Evolutionary conservation across 2,888 invertebrate genomes (phyloP), one percentile per base, ranked within the genome.

Genomic region (Chrysolina haemoptera): DNA sequence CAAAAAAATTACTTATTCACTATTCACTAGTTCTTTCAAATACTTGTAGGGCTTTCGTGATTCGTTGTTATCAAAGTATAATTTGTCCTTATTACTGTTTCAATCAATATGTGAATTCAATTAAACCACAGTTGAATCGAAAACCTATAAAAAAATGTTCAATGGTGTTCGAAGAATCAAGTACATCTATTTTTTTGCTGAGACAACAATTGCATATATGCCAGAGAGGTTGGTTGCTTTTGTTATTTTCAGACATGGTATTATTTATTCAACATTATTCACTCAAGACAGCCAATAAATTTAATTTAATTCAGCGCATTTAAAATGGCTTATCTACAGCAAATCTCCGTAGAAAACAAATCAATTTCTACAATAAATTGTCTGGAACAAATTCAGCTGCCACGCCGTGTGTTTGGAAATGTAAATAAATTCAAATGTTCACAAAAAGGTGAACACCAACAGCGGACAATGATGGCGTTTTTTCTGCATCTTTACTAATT

Each of bases 391-490:
- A 74, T 76, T 70, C 75, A 70, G 68, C 70, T 70, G 75, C 69
- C 77, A 71, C n/a, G 71, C 59, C 64, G 64, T 41, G 71, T 75
- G 68, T 70, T 63, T 71, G 50, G 62, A 68, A 77, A 77, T 73
- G 73, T 62, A 69, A 63, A 62, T 68, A 65, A 68, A 73, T 63
- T 48, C 68, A 63, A 74, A 68, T 64, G 69, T 68, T 48, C 65
- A 66, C 71, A 62, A 73, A 78, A 70, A 74, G 75, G 68, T 68
- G 76, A 78, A 76, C 76, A 75, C 67, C 75, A 67, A 69, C 53
- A 76, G 70, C 71, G 74, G 75, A 79, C 81, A 79, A 78, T 77
- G 78, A 76, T 77, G 74, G 74, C 67, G 70, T 70, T 76, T 74
- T 77, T 70, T 66, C 70, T 70, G 62, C 69, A 70, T 71, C 41